These are phyloP conservation scores for Dolichoris vasculosae DNA, from an alignment of 1,140 invertebrate species.

Conservation along the genomic window DNA sequence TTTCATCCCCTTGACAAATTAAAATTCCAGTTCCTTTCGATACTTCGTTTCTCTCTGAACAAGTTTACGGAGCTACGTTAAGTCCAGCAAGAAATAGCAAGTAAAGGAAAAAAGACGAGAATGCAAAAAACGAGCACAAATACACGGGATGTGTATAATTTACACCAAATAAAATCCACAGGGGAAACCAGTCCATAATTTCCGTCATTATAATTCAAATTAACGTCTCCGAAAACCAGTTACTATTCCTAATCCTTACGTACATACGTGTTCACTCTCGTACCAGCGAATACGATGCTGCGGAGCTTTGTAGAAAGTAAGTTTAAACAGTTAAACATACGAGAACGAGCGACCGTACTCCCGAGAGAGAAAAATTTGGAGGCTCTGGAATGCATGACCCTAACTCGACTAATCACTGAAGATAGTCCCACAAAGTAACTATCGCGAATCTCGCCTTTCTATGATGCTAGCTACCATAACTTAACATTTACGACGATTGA, in stretches of 20 bases:
- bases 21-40: slow-evolving; percentile 45
- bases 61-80: slow-evolving; percentile 38
- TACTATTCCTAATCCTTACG: slow-evolving; percentile 42
- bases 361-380: not conserved
- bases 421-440: slow-evolving; percentile 3
- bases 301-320: not conserved
- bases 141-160: slow-evolving; percentile 11
- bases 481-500: not conserved
- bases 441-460: not conserved
- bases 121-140: not conserved
- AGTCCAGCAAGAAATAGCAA: not conserved
- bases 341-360: not conserved
- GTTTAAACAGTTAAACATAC: slow-evolving; percentile 31
- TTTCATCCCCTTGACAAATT: slow-evolving; percentile 52
- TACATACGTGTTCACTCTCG: not conserved
- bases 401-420: slow-evolving; percentile 1
- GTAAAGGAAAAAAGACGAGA: not conserved
- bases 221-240: slow-evolving; percentile 47
- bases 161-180: slow-evolving; percentile 44
- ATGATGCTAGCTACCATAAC: not conserved
- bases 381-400: slow-evolving; percentile 5
- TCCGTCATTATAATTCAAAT: slow-evolving; percentile 53
- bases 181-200: slow-evolving; percentile 43
- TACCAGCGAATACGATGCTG: not conserved
- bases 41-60: slow-evolving; percentile 25